Evolutionary conservation across 2,888 invertebrate species (phyloP), one percentile per base, ranked within the genome.

Genomic region (Andrena camellia): DNA sequence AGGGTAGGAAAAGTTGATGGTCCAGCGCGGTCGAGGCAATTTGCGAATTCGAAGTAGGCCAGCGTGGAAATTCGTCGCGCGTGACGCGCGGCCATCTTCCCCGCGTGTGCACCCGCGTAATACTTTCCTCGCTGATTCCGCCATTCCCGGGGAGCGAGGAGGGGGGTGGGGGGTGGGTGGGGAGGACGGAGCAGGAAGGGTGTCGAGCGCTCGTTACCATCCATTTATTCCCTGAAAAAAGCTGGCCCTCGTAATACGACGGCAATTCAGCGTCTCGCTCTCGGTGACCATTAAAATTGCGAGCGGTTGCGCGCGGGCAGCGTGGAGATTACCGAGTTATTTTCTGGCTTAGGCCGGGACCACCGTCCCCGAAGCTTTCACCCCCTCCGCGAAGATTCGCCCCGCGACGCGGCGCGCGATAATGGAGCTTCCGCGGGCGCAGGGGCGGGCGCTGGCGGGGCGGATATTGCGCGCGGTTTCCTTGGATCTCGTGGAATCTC

Each of bases 271-370:
- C 4, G 69, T 42, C 23, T 31, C 35, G 59, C 52, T 42, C 8
- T 54, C 42, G 17, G 13, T 42, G 67, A 31, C 62, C 66, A 71
- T 73, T 80, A 77, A 83, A 84, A 80, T 68, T 70, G 62, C 66
- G 67, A 59, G 3, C 29, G 29, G 35, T 13, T 23, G 50, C 42
- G n/a, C 60, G 35, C 20, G 66, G 84, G 73, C 84, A 85, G 68
- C 67, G 57, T n/a, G 60, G 60, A 63, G 70, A 85, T 84, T 77
- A 71, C 73, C 77, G 62, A 73, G 80, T 80, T 77, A 84, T 71
- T 74, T 74, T 57, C 74, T 35, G 52, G 63, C 57, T 68, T 60
- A 48, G 59, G 26, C 60, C 62, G 62, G n/a, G 26, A 13, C 17
- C 42, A 35, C 63, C 31, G 2, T 7, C 8, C 26, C 33, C 23